phyloP scores from a whole-genome alignment of 2,113 vertebrate species.

The Manacus vitellinus region DNA sequence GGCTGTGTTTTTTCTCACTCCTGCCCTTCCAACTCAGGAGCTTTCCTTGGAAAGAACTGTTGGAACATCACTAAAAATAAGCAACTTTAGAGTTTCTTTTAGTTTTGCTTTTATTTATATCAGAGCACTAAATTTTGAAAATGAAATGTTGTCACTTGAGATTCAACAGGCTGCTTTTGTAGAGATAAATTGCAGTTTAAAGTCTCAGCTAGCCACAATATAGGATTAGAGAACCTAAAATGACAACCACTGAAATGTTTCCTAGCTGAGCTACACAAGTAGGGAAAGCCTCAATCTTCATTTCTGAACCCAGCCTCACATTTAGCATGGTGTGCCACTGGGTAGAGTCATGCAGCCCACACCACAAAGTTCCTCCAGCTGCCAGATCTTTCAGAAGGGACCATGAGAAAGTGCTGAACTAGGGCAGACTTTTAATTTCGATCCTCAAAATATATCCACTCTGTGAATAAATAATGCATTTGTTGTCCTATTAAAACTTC shows the following conservation, averaged over 20 bases:
- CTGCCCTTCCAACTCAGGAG: not conserved
- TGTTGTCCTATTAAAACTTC: not conserved
- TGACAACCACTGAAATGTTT: not conserved
- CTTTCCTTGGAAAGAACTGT: not conserved
- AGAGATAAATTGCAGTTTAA: not conserved
- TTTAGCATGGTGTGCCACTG: not conserved
- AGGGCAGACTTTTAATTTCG: not conserved
- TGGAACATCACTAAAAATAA: not conserved
- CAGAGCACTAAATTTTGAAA: not conserved
- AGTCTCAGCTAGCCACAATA: not conserved
- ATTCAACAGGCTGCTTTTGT: not conserved
- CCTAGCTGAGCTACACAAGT: not conserved
- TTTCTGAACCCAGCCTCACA: not conserved
- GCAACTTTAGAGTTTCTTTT: not conserved
- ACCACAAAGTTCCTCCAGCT: not conserved
- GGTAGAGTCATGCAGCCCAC: not conserved
- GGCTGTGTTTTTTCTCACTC: not conserved
- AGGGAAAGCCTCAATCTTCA: not conserved
- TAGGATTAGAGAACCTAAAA: not conserved
- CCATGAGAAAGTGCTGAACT: not conserved
- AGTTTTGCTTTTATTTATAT: not conserved
- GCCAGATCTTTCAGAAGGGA: not conserved
- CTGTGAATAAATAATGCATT: not conserved
- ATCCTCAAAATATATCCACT: not conserved
- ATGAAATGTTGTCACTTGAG: not conserved